Percentiles rank a stretch among this genome's conserved stretches.
These are phyloP conservation scores for Porphyrio hochstetteri DNA, from an alignment of 2,113 vertebrate species.

Conservation along the genomic window DNA sequence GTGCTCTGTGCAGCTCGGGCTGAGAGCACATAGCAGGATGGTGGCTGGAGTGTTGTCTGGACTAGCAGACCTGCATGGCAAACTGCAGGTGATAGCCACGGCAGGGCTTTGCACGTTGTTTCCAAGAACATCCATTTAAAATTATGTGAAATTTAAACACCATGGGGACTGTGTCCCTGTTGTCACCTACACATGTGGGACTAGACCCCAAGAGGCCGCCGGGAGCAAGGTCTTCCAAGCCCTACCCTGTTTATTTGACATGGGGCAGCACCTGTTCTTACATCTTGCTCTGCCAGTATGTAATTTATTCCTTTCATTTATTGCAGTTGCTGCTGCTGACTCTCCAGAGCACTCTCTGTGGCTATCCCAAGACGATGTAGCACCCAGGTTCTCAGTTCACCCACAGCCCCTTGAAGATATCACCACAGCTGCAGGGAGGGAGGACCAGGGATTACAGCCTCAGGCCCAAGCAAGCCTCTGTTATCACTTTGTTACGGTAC, in stretches of 20 bases:
- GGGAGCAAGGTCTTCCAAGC: background rate
- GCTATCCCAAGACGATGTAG: background rate
- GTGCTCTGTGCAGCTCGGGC: background rate
- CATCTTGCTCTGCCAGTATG: background rate
- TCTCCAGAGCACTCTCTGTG: background rate
- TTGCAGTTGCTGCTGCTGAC: background rate
- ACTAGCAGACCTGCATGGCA: background rate
- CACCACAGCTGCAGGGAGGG: fast-evolving
- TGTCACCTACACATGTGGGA: background rate
- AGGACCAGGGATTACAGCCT: background rate
- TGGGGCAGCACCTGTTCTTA: background rate
- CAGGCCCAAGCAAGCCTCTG: background rate
- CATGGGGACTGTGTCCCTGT: background rate
- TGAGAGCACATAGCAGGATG: background rate
- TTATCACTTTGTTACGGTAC: background rate
- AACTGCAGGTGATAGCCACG: background rate
- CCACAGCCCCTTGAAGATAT: background rate
- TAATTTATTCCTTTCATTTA: background rate
- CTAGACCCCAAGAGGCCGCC: background rate
- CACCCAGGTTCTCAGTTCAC: background rate
- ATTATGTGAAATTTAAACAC: background rate
- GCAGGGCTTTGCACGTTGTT: background rate
- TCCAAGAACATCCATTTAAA: background rate
- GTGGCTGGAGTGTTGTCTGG: background rate
- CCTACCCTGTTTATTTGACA: background rate